phyloP scores from a whole-genome alignment of 2,888 invertebrate species.

The Rhodophaea formosa region DNA sequence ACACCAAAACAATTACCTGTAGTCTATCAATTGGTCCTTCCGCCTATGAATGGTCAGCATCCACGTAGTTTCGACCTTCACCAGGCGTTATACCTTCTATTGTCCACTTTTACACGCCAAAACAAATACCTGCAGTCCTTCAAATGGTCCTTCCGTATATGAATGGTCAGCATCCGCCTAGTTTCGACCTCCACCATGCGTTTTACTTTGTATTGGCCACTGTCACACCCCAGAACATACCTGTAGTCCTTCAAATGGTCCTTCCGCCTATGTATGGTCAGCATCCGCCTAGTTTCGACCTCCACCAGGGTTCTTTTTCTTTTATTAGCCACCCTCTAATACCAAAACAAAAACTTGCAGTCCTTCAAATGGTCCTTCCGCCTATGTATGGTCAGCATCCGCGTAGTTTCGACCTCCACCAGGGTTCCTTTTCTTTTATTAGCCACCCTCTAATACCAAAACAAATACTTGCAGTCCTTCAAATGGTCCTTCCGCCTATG shows the following conservation, averaged over 20 bases:
- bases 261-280: slow-evolving; percentile 65
- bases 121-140: slow-evolving; percentile 61
- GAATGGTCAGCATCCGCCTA: slow-evolving; percentile 45
- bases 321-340: not conserved
- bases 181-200: not conserved
- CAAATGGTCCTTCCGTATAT: slow-evolving; percentile 63
- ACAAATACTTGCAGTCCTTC: slow-evolving; percentile 61
- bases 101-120: not conserved
- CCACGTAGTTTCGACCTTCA: slow-evolving; percentile 48
- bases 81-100: not conserved
- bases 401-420: slow-evolving; percentile 44
- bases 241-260: slow-evolving; percentile 69
- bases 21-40: slow-evolving; percentile 69
- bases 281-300: slow-evolving; percentile 52
- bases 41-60: slow-evolving; percentile 62
- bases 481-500: slow-evolving; percentile 66
- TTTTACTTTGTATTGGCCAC: not conserved
- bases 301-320: not conserved
- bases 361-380: slow-evolving; percentile 69
- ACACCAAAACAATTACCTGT: slow-evolving; percentile 43
- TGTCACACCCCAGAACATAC: slow-evolving; percentile 33
- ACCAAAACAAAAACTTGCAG: slow-evolving; percentile 48
- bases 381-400: slow-evolving; percentile 62
- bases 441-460: not conserved
- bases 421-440: not conserved